Conservation (phyloP, 2,113 vertebrate genomes). For the Corythaeola cristata region DNA sequence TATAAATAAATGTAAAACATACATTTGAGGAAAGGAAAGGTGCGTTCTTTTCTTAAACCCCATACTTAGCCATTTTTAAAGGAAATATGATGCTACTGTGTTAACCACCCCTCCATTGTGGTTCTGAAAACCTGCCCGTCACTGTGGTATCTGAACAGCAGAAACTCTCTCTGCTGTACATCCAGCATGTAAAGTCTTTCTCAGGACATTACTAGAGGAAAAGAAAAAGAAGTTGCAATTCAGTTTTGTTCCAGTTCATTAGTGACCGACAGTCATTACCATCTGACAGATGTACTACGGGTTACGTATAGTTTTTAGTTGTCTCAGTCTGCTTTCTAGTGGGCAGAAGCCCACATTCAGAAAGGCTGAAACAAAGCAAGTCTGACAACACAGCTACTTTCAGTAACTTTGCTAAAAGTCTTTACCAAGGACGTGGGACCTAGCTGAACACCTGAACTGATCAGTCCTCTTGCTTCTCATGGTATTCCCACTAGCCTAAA, state of each 20-base stretch:
- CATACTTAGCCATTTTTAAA: background rate
- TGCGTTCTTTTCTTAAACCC: background rate
- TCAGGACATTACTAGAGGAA: background rate
- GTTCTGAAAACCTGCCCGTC: background rate
- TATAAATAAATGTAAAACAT: background rate
- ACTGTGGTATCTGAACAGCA: background rate
- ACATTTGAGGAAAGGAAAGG: background rate
- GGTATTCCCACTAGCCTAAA: background rate
- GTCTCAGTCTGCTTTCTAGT: background rate
- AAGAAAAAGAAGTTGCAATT: background rate
- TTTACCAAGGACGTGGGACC: background rate
- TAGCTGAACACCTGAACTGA: background rate
- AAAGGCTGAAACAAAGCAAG: background rate
- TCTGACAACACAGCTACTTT: background rate
- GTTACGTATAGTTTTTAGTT: background rate
- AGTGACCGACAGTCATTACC: background rate
- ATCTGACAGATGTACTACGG: background rate
- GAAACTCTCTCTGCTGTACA: background rate
- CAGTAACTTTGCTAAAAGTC: background rate
- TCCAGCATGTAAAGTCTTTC: background rate
- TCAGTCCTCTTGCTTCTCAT: background rate
- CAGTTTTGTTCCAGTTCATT: constrained; percentile 28
- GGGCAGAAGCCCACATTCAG: background rate
- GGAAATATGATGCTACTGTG: background rate
- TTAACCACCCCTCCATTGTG: background rate